Conservation (phyloP, 2,113 vertebrate genomes). For the Stomatorhinus ivindoensis region DNA sequence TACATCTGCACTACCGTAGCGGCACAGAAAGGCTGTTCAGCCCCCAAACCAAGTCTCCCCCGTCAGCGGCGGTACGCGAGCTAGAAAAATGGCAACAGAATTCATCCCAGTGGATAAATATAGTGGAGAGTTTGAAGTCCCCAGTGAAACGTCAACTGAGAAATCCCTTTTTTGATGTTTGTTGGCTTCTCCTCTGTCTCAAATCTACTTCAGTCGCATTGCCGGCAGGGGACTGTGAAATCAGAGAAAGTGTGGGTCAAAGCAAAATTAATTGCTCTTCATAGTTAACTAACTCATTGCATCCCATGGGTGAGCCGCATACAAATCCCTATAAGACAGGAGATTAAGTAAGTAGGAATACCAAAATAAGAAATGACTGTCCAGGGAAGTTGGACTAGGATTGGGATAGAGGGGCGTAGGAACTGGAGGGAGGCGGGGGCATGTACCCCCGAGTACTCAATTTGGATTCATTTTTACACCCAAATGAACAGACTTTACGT, state of each 20-base stretch:
- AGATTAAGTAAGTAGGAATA: neutral
- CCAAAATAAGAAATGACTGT: neutral
- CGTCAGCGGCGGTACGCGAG: neutral
- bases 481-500: neutral
- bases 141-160: neutral
- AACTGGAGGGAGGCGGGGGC: neutral
- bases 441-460: neutral
- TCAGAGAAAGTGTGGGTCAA: neutral
- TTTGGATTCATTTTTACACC: neutral
- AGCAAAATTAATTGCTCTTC: conserved; percentile 10
- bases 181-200: neutral
- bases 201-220: neutral
- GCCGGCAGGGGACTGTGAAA: neutral
- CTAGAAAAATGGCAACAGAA: neutral
- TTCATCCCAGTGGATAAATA: neutral
- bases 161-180: neutral
- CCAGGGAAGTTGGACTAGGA: neutral
- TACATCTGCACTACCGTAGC: neutral
- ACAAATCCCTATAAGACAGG: neutral
- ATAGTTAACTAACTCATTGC: conserved; percentile 5
- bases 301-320: neutral
- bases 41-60: neutral
- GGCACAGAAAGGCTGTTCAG: too few relatives aligned
- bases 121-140: neutral
- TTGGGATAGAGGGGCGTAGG: neutral